Base-by-base conservation (phyloP, 35 echinoderm and acorn worm species). In the Acanthaster planci region DNA sequence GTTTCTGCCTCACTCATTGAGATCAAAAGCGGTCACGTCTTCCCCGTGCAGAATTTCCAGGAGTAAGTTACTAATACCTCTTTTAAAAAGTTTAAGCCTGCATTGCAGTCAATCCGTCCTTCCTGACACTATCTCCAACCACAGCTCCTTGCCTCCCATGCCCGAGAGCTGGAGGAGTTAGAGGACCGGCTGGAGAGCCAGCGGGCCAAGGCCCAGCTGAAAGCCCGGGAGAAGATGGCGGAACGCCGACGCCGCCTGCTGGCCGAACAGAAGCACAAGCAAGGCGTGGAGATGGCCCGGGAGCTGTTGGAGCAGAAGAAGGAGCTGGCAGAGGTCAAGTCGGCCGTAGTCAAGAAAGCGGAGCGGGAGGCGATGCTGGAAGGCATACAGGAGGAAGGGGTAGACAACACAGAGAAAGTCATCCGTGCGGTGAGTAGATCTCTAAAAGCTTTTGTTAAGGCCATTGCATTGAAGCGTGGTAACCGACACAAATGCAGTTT, bases 241-340 rank as follows among this genome's bases (percentile, higher is more conserved):
- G 80, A 93, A 39, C 82, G 94, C 19, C 88, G 88, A n/a, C 89
- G 90, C 64, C 77, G 87, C 16, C 84, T 93, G 23, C 78, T 84
- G 40, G 86, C 59, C 19, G 95, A 94, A 26, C 87, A 88, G 77
- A 91, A 86, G 30, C 59, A 82, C 5, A 98, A 94, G 57, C 91
- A 98, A 80, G 85, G 88, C 42, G 86, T 93, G 36, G 92, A 93
- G 52, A 53, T 98, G 42, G 89, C 88, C 0, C 86, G 90, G 60
- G 92, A 98, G 68, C 27, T 87, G 21, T 39, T 98, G 2, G 95
- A 93, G 80, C 95, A 98, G 60, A 94, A 94, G 89, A 98, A 93
- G 81, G 95, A 98, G 60, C 57, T 93, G 76, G 85, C 83, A 17
- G 95, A 93, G 22, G 86, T 94, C 30, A 90, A 86, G 76, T 90